Evolutionary conservation across 1,140 invertebrate genomes (phyloP), one percentile per base, ranked within the genome.

Genomic region (Brachystomella parvula): DNA sequence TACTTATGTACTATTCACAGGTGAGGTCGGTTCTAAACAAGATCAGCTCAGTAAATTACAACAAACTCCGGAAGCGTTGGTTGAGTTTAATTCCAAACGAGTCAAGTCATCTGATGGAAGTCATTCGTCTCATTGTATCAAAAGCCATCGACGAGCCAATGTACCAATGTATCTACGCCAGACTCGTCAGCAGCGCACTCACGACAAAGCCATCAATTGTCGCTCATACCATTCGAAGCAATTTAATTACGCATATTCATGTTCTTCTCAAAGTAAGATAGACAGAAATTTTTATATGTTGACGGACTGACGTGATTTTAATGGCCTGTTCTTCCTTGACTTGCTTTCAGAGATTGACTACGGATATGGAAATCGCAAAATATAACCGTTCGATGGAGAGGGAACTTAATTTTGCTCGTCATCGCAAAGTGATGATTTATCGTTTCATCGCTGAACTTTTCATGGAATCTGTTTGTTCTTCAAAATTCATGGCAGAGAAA

Each of bases 21-120:
- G 68, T 69, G 64, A 63, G 70, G 67, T 68, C 70, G 39, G 66
- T 71, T 33, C 63, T 71, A 24, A 71, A 71, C 64, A 71, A 66
- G 56, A 61, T 71, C 19, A 66, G 63, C 39, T 62, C 70, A 24
- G 19, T 71, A 21, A 71, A 71, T 31, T 71, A 68, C 30, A 30
- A 65, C 21, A 12, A 60, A 2, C 56, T 71, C 1, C 32, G 61
- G 24, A 71, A 68, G 33, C 49, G 70, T 15, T 71, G 67, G 66
- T 31, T 68, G 44, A 66, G 44, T 61, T 39, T 71, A 9, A 58
- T 71, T 19, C 70, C 70, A 2, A 30, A 3, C 28, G 44, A 61
- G 15, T 1, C 17, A 17, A 60, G 59, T 24, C 53, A 63, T 30
- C 26, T 68, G n/a, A 57, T 47, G 2, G 64, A 68, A 58, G 53